phyloP scores from a whole-genome alignment of 1,140 invertebrate genomes.

The Halesus radiatus region DNA sequence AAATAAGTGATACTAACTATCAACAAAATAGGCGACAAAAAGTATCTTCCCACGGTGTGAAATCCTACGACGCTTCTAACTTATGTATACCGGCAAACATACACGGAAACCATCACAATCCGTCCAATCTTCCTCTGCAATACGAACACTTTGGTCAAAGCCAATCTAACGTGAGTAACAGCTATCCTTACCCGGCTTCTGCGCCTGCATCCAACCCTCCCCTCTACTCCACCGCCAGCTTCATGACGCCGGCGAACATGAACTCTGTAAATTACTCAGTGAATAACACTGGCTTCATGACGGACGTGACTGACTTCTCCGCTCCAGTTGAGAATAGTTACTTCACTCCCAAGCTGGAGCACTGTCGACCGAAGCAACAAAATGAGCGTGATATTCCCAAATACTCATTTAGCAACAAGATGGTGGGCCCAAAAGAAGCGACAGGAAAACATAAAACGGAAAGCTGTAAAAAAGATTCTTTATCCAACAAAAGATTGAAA shows the following conservation, averaged over 20 bases:
- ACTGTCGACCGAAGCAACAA: slow-evolving; percentile 41
- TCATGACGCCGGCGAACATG: slow-evolving; percentile 40
- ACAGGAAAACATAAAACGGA: slow-evolving; percentile 25
- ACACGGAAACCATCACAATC: slow-evolving; percentile 48
- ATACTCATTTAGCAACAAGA: slow-evolving; percentile 32
- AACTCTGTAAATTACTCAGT: slow-evolving; percentile 37
- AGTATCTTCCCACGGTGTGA: not conserved
- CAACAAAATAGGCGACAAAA: slow-evolving; percentile 43
- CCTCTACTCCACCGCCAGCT: slow-evolving; percentile 52
- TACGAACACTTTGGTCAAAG: slow-evolving; percentile 46
- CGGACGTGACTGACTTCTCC: slow-evolving; percentile 46
- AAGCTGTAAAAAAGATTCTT: slow-evolving; percentile 25
- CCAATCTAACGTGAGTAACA: slow-evolving; percentile 39
- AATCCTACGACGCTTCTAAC: slow-evolving; percentile 49
- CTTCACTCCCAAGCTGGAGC: slow-evolving; percentile 46
- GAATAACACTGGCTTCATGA: slow-evolving; percentile 32
- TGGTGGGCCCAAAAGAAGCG: not conserved
- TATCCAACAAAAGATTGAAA: slow-evolving; percentile 45
- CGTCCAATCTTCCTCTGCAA: slow-evolving; percentile 41
- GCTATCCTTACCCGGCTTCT: slow-evolving; percentile 27
- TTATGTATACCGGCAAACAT: slow-evolving; percentile 33
- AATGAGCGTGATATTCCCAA: slow-evolving; percentile 36
- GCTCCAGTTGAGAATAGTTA: slow-evolving; percentile 39
- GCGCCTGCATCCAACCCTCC: slow-evolving; percentile 45
- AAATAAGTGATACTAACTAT: slow-evolving; percentile 58